Base-by-base conservation (phyloP, 1,140 invertebrate species). In the Gonioctena quinquepunctata region DNA sequence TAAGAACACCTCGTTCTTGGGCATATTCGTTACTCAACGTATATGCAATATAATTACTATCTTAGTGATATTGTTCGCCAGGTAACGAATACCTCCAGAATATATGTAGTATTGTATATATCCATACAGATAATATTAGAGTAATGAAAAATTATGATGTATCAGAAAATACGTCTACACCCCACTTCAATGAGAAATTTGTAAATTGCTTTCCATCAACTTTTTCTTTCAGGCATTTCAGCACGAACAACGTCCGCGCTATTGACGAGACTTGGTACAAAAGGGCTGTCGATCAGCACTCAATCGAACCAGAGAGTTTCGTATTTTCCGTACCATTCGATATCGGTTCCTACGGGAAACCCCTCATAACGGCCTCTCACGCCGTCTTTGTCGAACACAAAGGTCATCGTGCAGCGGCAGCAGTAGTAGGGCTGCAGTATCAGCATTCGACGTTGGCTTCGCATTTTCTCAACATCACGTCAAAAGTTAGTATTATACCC, bases 201-300 rank as follows among this genome's bases (percentile, higher is more conserved):
- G n/a, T n/a, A n/a, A n/a, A n/a, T n/a, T n/a, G n/a, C n/a, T n/a
- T n/a, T n/a, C n/a, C n/a, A n/a, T n/a, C n/a, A n/a, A 28, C 1
- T 16, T 66, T 61, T 27, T 56, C 33, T 81, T 83, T 65, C 82
- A 96, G 95, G 11, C 90, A 92, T 78, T 96, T 97, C 76, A 91
- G 92, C 75, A 90, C 95, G 74, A 87, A 87, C 19, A 90, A 96
- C 80, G 90, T 90, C 1, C 87, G 91, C 72, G 93, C 95, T 0
- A 95, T 94, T 81, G 94, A 98, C 79, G 92, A 94, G 48, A 87
- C 93, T 2, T 98, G 95, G 94, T 98, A 97, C 81, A 92, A 93
- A 81, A 87, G 96, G 68, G 95, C 96, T 1, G 94, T 98, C 1
- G 95, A 97, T 82, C 94, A 96, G 78, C 92, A 96, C 74, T 83